Evolutionary conservation across 1,140 invertebrate genomes (phyloP).

Genomic region (Listronotus oregonensis): DNA sequence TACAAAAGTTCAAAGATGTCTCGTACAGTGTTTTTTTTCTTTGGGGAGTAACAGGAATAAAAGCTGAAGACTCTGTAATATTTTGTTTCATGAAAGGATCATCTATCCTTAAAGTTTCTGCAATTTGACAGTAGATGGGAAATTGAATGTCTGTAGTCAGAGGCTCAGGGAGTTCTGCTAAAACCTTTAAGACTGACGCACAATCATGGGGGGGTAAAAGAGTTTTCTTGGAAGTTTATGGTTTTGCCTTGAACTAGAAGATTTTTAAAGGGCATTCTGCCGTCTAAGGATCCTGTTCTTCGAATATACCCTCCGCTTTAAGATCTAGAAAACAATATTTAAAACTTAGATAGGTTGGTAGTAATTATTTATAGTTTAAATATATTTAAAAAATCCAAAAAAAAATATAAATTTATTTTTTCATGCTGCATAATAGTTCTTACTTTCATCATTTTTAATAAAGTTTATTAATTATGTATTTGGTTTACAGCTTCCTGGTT

Average conservation of each 20-base stretch:
- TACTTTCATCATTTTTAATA: conserved; percentile 73
- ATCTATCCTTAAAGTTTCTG: no score
- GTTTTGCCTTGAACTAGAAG: conserved; percentile 71
- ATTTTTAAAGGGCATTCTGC: conserved; percentile 81
- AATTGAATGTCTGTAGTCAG: conserved; percentile 87
- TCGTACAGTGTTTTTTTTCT: conserved; percentile 73
- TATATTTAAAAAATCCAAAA: no score
- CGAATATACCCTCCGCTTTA: conserved; percentile 84
- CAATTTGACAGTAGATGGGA: conserved; percentile 83
- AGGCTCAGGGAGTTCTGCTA: conserved; percentile 87
- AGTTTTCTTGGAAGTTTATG: conserved; percentile 69
- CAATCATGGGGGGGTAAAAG: conserved; percentile 89
- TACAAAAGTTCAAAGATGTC: conserved; percentile 77
- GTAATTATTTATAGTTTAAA: no score
- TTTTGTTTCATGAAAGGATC: conserved; percentile 60
- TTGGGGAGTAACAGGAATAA: conserved; percentile 78
- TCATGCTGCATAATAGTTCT: background rate
- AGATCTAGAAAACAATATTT: conserved; percentile 48
- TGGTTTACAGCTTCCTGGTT: conserved; percentile 76
- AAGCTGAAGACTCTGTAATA: conserved; percentile 81
- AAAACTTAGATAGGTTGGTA: no score
- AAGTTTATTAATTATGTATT: conserved; percentile 79
- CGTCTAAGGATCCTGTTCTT: conserved; percentile 81
- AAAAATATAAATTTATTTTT: background rate
- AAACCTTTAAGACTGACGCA: conserved; percentile 87